Evolutionary conservation across 2,113 vertebrate genomes (phyloP), one percentile per base, ranked within the genome.

Genomic region (Corythoichthys haematopterus): DNA sequence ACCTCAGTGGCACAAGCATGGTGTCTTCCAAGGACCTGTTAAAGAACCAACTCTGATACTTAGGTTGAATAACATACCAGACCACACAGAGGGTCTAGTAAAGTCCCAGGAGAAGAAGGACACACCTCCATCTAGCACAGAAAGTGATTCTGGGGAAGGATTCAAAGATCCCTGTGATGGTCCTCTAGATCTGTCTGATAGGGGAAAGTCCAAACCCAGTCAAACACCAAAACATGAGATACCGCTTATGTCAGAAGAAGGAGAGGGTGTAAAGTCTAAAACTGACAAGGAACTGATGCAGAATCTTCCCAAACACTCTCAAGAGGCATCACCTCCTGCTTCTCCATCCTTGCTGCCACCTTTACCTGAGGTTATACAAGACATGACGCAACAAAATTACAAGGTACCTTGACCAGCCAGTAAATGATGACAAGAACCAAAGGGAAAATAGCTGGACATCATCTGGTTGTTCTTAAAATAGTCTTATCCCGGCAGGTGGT

Each of bases 151-250:
- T 37, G 77, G 72, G 20, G 84, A 90, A 65, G 76, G 43, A 2
- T 36, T 65, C 4, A 74, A 28, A 70, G 80, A 84, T 8, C 20
- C 20, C 16, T 14, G 16, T 1, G 91, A 93, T 1, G 69, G 78
- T 3, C 92, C 92, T 60, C 71, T 93, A 52, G 92, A 93, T 71
- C 80, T 93, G 2, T 93, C 92, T 0, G 89, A 88, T 28, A 64
- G 70, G 11, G 85, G 87, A 9, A 85, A 82, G 64, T 69, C 75
- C 57, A 88, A 87, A 74, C 52, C 74, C 2, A 75, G 43, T 53
- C 67, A 77, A 14, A 45, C 35, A 0, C 16, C 64, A 1, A 72
- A 36, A 61, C 59, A 63, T 14, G 57, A 76, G 15, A 64, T 59
- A 0, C 56, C 64, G 3, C 28, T 43, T n/a, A 35, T 7, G 33